Evolutionary conservation across 23 tunicate genomes (phyloP).

Genomic region (Trididemnum miniatum): DNA sequence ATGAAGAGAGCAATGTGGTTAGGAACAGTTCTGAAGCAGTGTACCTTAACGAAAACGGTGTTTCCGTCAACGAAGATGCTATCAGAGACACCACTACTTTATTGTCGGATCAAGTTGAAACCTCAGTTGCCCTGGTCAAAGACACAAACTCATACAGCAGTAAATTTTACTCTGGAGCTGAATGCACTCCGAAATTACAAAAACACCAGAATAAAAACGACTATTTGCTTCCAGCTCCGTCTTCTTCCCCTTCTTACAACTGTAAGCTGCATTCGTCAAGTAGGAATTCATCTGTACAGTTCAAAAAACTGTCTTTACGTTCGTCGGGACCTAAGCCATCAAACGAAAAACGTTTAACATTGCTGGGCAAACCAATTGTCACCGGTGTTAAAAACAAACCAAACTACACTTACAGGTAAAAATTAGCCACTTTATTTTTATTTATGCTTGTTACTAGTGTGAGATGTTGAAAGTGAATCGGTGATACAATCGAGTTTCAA

Average conservation of each 20-base stretch:
- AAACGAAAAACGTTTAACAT: slow-evolving; percentile 18
- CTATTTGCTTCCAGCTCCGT: background rate
- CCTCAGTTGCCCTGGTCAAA: too few species aligned
- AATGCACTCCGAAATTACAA: background rate
- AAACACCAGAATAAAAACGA: background rate
- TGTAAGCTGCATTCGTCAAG: background rate
- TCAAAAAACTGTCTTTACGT: slow-evolving; percentile 5
- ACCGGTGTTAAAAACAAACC: slow-evolving; percentile 13
- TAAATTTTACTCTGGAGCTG: background rate
- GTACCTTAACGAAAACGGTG: too few species aligned
- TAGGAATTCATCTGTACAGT: slow-evolving; percentile 16
- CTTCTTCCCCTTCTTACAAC: background rate
- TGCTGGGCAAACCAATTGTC: slow-evolving; percentile 37
- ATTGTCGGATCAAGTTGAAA: too few species aligned
- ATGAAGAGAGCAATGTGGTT: too few species aligned
- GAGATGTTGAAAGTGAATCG: too few species aligned
- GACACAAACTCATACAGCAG: too few species aligned
- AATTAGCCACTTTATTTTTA: too few species aligned
- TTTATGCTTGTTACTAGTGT: too few species aligned
- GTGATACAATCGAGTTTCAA: too few species aligned
- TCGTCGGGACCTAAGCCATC: background rate
- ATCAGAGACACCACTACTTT: too few species aligned
- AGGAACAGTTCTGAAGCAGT: too few species aligned
- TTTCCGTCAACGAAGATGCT: too few species aligned
- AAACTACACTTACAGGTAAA: slow-evolving; percentile 28